phyloP scores from a whole-genome alignment of 2,113 vertebrate species.

The Eolophus roseicapilla region DNA sequence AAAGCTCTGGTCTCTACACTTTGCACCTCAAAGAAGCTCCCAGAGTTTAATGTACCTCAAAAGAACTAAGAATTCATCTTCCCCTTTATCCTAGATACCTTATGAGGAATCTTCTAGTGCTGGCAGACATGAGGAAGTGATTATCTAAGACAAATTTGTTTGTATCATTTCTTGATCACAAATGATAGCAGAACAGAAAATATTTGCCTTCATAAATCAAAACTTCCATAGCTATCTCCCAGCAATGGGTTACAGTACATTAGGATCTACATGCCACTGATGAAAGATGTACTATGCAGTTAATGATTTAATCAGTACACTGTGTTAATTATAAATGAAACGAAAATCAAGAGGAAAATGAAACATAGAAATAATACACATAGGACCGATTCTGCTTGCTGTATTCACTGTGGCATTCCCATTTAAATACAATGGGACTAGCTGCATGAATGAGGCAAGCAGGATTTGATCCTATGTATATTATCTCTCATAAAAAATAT shows the following conservation, averaged over 20 bases:
- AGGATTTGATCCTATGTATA: background rate
- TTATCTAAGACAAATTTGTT: constrained; percentile 46
- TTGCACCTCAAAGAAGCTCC: background rate
- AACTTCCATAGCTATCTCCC: background rate
- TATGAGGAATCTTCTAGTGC: background rate
- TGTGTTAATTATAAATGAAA: constrained; percentile 52
- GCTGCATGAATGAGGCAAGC: background rate
- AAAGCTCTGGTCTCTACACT: background rate
- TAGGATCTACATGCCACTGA: constrained; percentile 25
- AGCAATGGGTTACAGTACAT: constrained; percentile 33
- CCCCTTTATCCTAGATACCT: background rate
- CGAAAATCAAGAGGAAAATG: constrained; percentile 16
- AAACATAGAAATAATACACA: background rate
- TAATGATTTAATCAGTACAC: constrained; percentile 53
- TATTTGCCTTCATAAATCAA: constrained; percentile 56
- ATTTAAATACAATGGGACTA: background rate
- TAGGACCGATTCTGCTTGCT: background rate
- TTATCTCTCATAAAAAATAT: background rate
- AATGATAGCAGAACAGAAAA: constrained; percentile 42
- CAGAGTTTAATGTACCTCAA: background rate
- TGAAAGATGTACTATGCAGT: constrained; percentile 25
- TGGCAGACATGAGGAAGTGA: background rate
- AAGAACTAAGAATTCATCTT: background rate
- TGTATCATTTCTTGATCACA: constrained; percentile 50
- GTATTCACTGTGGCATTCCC: background rate